These are phyloP conservation scores for Podarcis cretensis DNA, from an alignment of 2,113 vertebrate genomes.

Conservation along the genomic window DNA sequence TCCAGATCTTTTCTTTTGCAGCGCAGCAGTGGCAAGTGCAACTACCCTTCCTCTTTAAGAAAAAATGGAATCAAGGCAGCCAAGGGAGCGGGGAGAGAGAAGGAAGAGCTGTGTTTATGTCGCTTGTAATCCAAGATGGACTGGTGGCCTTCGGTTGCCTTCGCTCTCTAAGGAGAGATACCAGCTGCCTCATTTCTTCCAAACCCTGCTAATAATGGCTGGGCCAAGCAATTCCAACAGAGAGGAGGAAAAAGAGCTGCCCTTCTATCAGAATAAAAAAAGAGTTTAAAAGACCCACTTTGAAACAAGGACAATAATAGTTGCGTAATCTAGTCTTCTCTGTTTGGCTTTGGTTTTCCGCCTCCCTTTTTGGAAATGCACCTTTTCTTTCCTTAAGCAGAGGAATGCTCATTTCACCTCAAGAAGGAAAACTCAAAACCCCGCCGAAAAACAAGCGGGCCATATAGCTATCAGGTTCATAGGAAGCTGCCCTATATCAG, in stretches of 20 bases:
- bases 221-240: constrained; percentile 10
- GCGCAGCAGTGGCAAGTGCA: not conserved
- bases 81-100: not conserved
- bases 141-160: constrained; percentile 42
- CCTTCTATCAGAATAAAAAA: fast-evolving
- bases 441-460: not conserved
- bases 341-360: not conserved
- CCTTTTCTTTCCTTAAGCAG: not conserved
- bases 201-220: constrained; percentile 19
- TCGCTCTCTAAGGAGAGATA: constrained; percentile 35
- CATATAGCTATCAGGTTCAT: no score
- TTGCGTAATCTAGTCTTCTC: not conserved
- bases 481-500: not conserved
- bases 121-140: constrained; percentile 43
- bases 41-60: not conserved
- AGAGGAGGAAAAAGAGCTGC: not conserved
- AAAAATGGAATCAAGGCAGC: constrained; percentile 33
- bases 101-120: constrained; percentile 4
- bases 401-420: not conserved
- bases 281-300: not conserved
- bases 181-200: constrained; percentile 58
- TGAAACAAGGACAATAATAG: not conserved
- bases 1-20: constrained; percentile 24
- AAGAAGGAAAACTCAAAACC: not conserved
- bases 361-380: not conserved